Conservation (phyloP, 2,888 invertebrate species). For the Drosophila mimica region DNA sequence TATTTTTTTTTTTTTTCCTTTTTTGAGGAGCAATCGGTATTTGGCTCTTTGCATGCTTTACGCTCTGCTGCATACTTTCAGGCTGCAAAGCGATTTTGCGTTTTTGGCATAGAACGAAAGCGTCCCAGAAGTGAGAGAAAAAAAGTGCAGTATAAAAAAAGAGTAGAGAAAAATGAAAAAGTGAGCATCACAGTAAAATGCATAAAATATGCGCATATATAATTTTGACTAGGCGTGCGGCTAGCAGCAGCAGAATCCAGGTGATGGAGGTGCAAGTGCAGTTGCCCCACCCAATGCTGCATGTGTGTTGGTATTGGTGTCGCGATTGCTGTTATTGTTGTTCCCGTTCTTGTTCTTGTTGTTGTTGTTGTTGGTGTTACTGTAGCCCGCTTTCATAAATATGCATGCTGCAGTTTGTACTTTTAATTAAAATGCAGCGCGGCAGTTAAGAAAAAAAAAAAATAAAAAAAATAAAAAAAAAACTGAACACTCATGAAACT, state of each 20-base stretch:
- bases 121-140: conserved; percentile 40
- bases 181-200: conserved; percentile 73
- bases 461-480: conserved; percentile 16
- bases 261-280: conserved; percentile 25
- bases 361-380: conserved; percentile 17
- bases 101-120: conserved; percentile 65
- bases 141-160: conserved; percentile 20
- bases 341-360: conserved; percentile 7
- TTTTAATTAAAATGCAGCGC: conserved; percentile 78
- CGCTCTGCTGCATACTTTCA: conserved; percentile 77
- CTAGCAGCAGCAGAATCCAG: conserved; percentile 43
- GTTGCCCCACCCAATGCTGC: conserved; percentile 22
- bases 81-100: conserved; percentile 78
- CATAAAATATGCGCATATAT: conserved; percentile 80
- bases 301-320: conserved; percentile 23
- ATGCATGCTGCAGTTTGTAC: conserved; percentile 74
- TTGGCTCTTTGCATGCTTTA: conserved; percentile 68
- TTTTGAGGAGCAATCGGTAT: conserved; percentile 60
- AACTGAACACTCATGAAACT: conserved; percentile 11
- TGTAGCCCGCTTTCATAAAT: conserved; percentile 70
- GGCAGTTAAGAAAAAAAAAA: conserved; percentile 30
- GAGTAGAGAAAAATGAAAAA: conserved; percentile 46
- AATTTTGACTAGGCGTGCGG: conserved; percentile 77
- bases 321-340: conserved; percentile 11
- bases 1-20: conserved; percentile 5